These are phyloP conservation scores for Elanus axillaris DNA, from an alignment of 2,113 vertebrate genomes.

Conservation along the genomic window DNA sequence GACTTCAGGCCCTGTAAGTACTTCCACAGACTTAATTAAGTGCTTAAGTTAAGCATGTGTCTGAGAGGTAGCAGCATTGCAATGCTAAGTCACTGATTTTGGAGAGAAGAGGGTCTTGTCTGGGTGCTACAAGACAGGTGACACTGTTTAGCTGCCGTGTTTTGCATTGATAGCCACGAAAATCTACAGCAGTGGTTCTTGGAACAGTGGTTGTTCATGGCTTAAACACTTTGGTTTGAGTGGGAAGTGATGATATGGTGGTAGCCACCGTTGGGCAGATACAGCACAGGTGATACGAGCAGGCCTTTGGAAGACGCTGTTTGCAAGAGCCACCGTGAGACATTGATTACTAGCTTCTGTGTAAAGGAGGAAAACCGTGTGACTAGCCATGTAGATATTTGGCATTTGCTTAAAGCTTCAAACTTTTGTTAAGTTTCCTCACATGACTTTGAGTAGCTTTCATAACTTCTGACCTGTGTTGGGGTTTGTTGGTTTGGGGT, in stretches of 20 bases:
- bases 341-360: fast-evolving
- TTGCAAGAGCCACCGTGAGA: not conserved
- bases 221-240: not conserved
- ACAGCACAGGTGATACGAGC: fast-evolving
- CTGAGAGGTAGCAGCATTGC: not conserved
- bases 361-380: not conserved
- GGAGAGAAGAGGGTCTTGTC: not conserved
- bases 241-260: not conserved
- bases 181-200: not conserved
- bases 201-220: not conserved
- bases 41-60: not conserved
- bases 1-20: not conserved
- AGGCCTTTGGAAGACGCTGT: not conserved
- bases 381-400: not conserved
- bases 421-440: fast-evolving
- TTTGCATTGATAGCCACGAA: not conserved
- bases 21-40: not conserved
- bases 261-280: not conserved
- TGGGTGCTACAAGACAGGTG: not conserved
- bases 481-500: not conserved
- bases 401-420: not conserved
- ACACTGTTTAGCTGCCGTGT: not conserved
- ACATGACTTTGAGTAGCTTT: not conserved
- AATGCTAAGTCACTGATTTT: not conserved
- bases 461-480: not conserved